phyloP scores from a whole-genome alignment of 2,888 invertebrate species.

The Eupithecia abbreviata region DNA sequence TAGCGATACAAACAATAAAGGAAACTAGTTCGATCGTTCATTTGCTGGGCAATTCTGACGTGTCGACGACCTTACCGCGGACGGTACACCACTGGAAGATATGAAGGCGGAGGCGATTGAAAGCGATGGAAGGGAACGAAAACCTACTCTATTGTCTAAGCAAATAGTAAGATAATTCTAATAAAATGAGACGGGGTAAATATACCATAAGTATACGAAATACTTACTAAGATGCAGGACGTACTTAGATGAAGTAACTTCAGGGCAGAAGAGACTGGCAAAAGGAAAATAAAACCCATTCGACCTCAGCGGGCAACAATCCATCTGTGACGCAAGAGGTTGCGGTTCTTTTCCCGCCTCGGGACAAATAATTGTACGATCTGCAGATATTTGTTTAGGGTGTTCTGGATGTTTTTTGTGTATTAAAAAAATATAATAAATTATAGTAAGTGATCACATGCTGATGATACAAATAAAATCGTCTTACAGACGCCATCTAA shows the following conservation, averaged over 20 bases:
- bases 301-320: too few species aligned
- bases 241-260: neutral
- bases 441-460: neutral
- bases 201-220: neutral
- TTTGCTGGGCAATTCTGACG: conserved; percentile 62
- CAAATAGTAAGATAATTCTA: neutral
- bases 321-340: too few species aligned
- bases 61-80: conserved; percentile 56
- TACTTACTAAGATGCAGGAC: neutral
- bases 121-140: neutral
- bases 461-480: neutral
- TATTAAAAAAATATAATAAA: too few species aligned
- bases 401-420: too few species aligned
- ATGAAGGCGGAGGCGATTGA: neutral
- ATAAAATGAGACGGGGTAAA: neutral
- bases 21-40: conserved; percentile 62
- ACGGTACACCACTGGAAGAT: conserved; percentile 17
- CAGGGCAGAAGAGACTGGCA: neutral
- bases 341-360: too few species aligned
- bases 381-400: too few species aligned
- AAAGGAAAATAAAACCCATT: neutral
- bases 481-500: neutral
- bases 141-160: neutral
- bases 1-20: conserved; percentile 68
- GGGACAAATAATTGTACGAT: too few species aligned